These are phyloP conservation scores for Vollenhovia emeryi DNA, from an alignment of 1,140 invertebrate species.

Conservation along the genomic window DNA sequence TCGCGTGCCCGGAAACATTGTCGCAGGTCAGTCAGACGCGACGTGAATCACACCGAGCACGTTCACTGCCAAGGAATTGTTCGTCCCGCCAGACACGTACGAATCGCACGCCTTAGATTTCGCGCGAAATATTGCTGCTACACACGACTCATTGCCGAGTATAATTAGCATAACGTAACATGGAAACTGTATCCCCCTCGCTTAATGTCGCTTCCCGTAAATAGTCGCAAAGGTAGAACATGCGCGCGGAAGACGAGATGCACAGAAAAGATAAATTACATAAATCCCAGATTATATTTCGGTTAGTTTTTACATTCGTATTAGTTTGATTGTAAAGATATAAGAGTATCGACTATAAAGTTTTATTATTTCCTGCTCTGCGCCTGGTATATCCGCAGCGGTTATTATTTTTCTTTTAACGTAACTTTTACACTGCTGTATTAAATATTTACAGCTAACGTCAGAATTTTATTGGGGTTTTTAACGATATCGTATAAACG, in stretches of 20 bases:
- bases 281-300: neutral
- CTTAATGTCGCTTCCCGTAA: neutral
- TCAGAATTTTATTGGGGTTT: neutral
- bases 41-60: slow-evolving; percentile 59
- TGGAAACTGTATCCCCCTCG: slow-evolving; percentile 21
- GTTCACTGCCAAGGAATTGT: slow-evolving; percentile 62
- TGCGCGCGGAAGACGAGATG: no score
- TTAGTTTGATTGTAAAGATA: neutral
- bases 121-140: neutral
- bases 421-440: neutral
- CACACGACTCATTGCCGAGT: neutral
- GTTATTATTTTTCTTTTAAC: neutral
- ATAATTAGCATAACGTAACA: slow-evolving; percentile 22
- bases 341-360: neutral
- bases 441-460: neutral
- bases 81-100: slow-evolving; percentile 9
- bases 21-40: slow-evolving; percentile 67
- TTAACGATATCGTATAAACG: neutral
- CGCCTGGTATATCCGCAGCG: neutral
- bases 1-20: slow-evolving; percentile 70
- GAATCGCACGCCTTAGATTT: slow-evolving; percentile 4
- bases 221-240: neutral
- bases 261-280: neutral
- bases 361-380: neutral
- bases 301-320: neutral